Conservation (phyloP, 1,140 invertebrate species). For the Drosophila lowei region DNA sequence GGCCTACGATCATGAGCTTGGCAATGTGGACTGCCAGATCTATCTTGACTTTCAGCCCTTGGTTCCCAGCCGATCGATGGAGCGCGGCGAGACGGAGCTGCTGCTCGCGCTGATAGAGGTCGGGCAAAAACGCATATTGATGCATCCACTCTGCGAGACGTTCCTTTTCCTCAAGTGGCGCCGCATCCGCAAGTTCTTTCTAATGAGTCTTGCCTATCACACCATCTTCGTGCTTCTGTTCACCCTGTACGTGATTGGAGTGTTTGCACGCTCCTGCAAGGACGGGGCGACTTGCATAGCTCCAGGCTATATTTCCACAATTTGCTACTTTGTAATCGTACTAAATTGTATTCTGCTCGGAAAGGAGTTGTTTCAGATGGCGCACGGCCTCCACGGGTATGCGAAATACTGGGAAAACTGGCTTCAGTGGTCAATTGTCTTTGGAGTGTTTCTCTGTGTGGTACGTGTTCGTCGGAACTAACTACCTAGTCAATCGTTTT, state of each 20-base stretch:
- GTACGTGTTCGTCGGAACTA: conserved; percentile 68
- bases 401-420: conserved; percentile 92
- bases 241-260: conserved; percentile 87
- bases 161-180: conserved; percentile 93
- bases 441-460: conserved; percentile 86
- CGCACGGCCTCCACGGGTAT: conserved; percentile 88
- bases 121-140: conserved; percentile 89
- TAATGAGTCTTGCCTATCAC: conserved; percentile 91
- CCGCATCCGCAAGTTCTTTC: conserved; percentile 91
- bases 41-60: conserved; percentile 89
- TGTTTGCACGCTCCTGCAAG: conserved; percentile 83
- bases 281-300: conserved; percentile 81
- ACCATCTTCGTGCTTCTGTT: conserved; percentile 89
- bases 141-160: conserved; percentile 92
- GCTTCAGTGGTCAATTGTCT: conserved; percentile 90
- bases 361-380: conserved; percentile 90
- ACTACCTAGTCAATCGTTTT: background rate
- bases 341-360: conserved; percentile 86
- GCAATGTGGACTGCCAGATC: conserved; percentile 92
- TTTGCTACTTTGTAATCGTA: conserved; percentile 86
- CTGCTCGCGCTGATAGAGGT: conserved; percentile 90
- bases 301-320: conserved; percentile 83
- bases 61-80: conserved; percentile 85
- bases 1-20: conserved; percentile 91
- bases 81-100: conserved; percentile 88